Evolutionary conservation across 2,113 vertebrate genomes (phyloP), one percentile per base, ranked within the genome.

Genomic region (Gobius niger): DNA sequence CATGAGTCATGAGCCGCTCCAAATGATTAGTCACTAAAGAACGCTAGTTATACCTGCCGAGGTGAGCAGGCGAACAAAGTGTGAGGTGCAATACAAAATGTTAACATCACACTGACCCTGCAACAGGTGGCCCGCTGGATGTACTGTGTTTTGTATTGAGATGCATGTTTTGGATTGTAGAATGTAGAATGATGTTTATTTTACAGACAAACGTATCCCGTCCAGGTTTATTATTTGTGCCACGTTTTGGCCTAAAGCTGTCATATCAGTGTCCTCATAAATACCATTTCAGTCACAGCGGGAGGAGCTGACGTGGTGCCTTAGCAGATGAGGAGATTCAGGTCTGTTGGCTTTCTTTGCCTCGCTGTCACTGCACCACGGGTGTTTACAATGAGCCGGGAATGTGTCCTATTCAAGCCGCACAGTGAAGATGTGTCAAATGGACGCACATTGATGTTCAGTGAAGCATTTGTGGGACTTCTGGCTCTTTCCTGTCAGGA

Each of bases 401-500:
- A 83, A 85, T 73, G 59, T 40, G 5, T 78, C 67, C 77, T n/a
- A 85, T 88, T 89, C 77, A 87, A 65, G 14, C 74, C 11, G 67
- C 82, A 62, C 80, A 11, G 75, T 57, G 68, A 83, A 87, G 83
- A 87, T 87, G 82, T 84, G 81, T 86, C 76, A 34, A 80, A 73
- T 72, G 85, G 83, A 84, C 76, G 44, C 75, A 46, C 84, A 87
- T 87, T 89, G 84, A 89, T 68, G 80, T 75, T 75, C 87, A 87
- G 85, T 85, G 82, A 80, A 87, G 89, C 86, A 79, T 87, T 87
- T 74, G 83, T 84, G 81, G 87, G 83, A 83, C 86, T 81, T 89
- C 75, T 85, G 84, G 76, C 69, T 84, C 81, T 78, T 86, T 89
- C 85, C 77, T 86, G 47, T 61, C 53, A 46, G 68, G 60, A 87